These are phyloP conservation scores for Colinus virginianus DNA, from an alignment of 2,113 vertebrate genomes.

Conservation along the genomic window DNA sequence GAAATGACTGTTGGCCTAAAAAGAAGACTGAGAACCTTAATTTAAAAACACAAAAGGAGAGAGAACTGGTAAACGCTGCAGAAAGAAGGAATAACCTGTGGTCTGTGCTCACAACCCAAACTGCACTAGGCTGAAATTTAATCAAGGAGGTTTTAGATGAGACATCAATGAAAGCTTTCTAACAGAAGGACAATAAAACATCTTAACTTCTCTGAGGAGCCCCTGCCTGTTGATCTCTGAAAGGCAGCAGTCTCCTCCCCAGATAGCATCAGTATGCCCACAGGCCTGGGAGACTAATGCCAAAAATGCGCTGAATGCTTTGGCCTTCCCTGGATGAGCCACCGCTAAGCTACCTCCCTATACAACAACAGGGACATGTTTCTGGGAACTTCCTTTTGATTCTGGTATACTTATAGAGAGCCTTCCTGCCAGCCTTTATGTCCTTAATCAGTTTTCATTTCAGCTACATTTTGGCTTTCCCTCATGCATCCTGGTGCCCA, in stretches of 20 bases:
- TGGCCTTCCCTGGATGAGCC: not conserved
- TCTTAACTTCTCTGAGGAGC: not conserved
- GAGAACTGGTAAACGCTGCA: not conserved
- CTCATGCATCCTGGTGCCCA: not conserved
- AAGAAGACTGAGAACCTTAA: not conserved
- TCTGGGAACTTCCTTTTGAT: not conserved
- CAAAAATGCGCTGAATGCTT: not conserved
- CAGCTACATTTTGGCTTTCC: not conserved
- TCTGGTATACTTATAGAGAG: not conserved
- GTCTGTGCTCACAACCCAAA: not conserved
- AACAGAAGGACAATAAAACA: not conserved
- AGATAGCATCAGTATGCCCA: not conserved
- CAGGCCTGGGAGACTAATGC: not conserved
- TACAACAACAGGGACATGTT: not conserved
- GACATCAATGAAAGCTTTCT: not conserved
- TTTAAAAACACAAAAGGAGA: not conserved
- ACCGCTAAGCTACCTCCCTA: not conserved
- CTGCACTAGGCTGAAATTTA: not conserved
- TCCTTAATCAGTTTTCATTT: not conserved
- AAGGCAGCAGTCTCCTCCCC: not conserved
- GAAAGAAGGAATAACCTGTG: not conserved
- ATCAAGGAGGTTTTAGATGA: not conserved
- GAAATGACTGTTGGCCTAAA: not conserved
- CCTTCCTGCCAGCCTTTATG: not conserved
- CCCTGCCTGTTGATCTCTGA: not conserved